A percentile compares a stretch with the other conserved stretches of the same genome.
Conservation (phyloP, 2,797 vertebrate species). For the Austrolebias charrua region DNA sequence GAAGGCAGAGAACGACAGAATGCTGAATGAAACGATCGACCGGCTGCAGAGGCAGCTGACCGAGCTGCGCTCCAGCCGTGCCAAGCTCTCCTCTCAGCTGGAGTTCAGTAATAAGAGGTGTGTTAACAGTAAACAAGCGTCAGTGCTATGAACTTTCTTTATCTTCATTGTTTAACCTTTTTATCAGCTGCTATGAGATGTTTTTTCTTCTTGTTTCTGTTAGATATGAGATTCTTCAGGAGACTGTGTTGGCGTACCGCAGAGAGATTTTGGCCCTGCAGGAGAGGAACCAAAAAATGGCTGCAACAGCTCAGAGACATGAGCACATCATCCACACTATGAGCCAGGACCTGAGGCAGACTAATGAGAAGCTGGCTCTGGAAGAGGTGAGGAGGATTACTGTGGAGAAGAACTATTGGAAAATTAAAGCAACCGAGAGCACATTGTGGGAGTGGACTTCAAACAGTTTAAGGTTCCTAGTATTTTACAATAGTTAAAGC, state of each 20-base stretch:
- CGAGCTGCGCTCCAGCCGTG: constrained; percentile 86
- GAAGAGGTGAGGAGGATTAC: constrained; percentile 81
- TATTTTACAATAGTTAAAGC: background rate
- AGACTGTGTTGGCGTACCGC: constrained; percentile 88
- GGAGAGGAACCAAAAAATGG: constrained; percentile 88
- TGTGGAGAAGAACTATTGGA: background rate
- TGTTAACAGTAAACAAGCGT: constrained; percentile 2
- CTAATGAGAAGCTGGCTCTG: constrained; percentile 88
- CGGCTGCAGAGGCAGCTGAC: constrained; percentile 89
- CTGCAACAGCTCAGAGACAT: constrained; percentile 86
- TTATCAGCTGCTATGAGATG: background rate
- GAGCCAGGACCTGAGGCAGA: constrained; percentile 90
- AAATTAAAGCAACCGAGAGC: background rate
- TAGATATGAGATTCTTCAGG: constrained; percentile 96
- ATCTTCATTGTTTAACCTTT: background rate
- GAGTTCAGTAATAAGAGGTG: constrained; percentile 95
- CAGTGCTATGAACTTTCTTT: background rate
- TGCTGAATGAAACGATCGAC: constrained; percentile 91
- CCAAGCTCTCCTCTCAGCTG: constrained; percentile 90
- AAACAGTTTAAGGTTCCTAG: background rate
- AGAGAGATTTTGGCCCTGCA: constrained; percentile 88
- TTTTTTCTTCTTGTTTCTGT: background rate
- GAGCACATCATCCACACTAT: constrained; percentile 93
- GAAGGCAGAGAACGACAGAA: constrained; percentile 91
- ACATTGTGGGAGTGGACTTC: background rate